Base-by-base conservation (phyloP, 2,888 invertebrate species). In the Mimachlamys varia region DNA sequence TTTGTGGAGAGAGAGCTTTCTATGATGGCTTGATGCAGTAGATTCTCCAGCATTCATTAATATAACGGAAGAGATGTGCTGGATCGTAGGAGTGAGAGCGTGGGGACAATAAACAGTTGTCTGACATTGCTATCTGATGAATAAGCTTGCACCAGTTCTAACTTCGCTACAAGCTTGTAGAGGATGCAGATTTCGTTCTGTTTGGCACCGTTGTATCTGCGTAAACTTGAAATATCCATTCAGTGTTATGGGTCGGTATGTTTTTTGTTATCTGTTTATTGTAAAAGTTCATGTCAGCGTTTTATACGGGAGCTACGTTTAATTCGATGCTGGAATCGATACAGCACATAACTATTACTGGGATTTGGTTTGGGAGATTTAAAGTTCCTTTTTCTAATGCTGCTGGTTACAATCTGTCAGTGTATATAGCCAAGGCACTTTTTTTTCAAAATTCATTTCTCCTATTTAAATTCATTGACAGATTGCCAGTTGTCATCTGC, bases 281-380 rank as follows among this genome's bases (percentile, higher is more conserved):
- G 76, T 76, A 76, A 76, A 76, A 76, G 76, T 76, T 76, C 76
- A 76, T 76, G 76, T 76, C 76, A 76, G 76, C 76, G 15, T 76
- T 76, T 33, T 76, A 76, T 76, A 76, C 33, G 27, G 62, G 76
- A 76, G 76, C 33, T 33, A 17, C 17, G 22, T 76, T 76, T 33
- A 76, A 76, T 62, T 5, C 15, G 27, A 76, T 76, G 22, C 13
- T 76, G 76, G 33, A 76, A 76, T 76, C 76, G 76, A 76, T 76
- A 76, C 33, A 10, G 13, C 76, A 76, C 58, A 58, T 58, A 19
- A 22, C 33, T 76, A 27, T 76, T 76, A 10, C 76, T 76, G 0
- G 76, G 76, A 33, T 76, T 22, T 22, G n/a, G 58, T 58, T 58
- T 76, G 27, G 13, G 76, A 33, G 76, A 76, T 76, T 76, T 76